Percentiles rank a stretch among this genome's conserved stretches.
These are phyloP conservation scores for Acanthurus lineatus DNA, from an alignment of 2,797 vertebrate genomes.

Conservation along the genomic window DNA sequence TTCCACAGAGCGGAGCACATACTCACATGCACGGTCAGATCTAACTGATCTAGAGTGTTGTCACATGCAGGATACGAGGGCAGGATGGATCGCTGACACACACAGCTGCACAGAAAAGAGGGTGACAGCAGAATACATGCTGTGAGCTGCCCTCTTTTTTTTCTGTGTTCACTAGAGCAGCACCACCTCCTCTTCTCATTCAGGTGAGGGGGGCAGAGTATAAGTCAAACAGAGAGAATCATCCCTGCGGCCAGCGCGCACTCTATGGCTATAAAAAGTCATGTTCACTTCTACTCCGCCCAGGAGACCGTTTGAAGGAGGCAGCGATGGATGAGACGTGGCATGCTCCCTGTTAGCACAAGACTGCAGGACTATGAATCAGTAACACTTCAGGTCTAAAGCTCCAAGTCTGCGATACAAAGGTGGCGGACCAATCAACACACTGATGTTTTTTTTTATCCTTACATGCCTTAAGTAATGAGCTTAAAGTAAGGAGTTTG, in stretches of 20 bases:
- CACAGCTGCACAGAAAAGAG: constrained; percentile 22
- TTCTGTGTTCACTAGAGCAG: constrained; percentile 26
- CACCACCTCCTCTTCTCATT: constrained; percentile 16
- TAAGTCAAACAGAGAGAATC: constrained; percentile 47
- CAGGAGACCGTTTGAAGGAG: constrained; percentile 36
- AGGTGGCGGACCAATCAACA: not conserved
- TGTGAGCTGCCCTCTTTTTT: constrained; percentile 26
- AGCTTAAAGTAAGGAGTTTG: not conserved
- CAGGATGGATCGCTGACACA: constrained; percentile 21
- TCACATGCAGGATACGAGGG: not conserved
- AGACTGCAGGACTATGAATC: constrained; percentile 20
- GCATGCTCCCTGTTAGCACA: constrained; percentile 12
- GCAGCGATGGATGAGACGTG: constrained; percentile 35
- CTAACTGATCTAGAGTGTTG: not conserved
- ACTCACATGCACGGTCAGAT: not conserved
- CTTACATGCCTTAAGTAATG: not conserved
- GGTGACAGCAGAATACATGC: constrained; percentile 20
- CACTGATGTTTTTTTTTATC: not conserved
- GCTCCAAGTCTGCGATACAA: not conserved
- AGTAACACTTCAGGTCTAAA: constrained; percentile 2
- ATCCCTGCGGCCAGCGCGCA: not conserved
- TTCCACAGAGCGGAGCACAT: not conserved
- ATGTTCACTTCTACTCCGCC: constrained; percentile 32
- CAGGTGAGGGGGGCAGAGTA: constrained; percentile 50
- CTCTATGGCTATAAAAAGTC: constrained; percentile 41